Evolutionary conservation across 2,888 invertebrate species (phyloP).

Genomic region (Oscheius sp.): DNA sequence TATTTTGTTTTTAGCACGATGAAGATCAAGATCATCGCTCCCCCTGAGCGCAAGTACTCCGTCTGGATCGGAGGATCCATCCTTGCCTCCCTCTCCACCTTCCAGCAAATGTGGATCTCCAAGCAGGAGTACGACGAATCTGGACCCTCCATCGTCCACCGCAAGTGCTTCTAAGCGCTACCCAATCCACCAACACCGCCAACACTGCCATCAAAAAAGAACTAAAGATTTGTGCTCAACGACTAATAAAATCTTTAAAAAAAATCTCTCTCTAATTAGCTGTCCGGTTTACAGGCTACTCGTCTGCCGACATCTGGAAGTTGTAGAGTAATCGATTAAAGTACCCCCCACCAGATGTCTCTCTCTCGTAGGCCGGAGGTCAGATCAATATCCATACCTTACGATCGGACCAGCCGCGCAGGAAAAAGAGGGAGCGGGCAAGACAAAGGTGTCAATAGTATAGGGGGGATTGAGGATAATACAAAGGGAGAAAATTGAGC

Average conservation of each 20-base stretch:
- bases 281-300: slow-evolving; percentile 6
- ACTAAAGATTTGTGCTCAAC: slow-evolving; percentile 26
- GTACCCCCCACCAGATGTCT: slow-evolving; percentile 4
- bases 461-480: too few relatives aligned
- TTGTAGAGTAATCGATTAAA: slow-evolving; percentile 7
- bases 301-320: slow-evolving; percentile 19
- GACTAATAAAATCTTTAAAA: neutral
- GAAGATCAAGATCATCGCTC: slow-evolving; percentile 75
- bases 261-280: too few relatives aligned
- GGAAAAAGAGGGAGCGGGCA: neutral
- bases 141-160: slow-evolving; percentile 62
- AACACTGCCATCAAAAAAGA: slow-evolving; percentile 26
- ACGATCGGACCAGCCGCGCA: neutral
- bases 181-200: slow-evolving; percentile 21
- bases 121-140: slow-evolving; percentile 84
- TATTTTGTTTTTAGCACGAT: slow-evolving; percentile 75
- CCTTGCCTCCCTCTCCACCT: slow-evolving; percentile 87
- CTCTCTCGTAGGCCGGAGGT: slow-evolving; percentile 4
- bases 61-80: slow-evolving; percentile 98
- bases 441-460: too few relatives aligned
- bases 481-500: too few relatives aligned
- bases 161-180: slow-evolving; percentile 60
- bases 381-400: slow-evolving; percentile 26
- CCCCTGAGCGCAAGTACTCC: slow-evolving; percentile 92
- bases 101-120: slow-evolving; percentile 86